Base-by-base conservation (phyloP, 2,888 invertebrate genomes). In the Hypomecis atomaria region DNA sequence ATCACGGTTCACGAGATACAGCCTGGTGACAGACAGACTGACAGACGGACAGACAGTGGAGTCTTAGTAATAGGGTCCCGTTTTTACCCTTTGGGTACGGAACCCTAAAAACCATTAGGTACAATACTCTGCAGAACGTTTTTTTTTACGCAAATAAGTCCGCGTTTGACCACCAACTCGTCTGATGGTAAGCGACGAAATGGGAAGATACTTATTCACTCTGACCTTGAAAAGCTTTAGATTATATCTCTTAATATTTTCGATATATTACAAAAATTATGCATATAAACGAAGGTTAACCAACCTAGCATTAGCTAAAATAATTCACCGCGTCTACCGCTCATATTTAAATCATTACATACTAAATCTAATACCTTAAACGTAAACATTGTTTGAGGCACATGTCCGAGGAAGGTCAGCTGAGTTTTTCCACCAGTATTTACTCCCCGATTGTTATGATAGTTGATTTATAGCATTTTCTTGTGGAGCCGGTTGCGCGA, bases 391-490 rank as follows among this genome's bases (percentile, higher is more conserved):
- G 48, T 53, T 56, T 71, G 42, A 56, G 71, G 74, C 76, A 71
- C 71, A 74, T 75, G 78, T 70, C 71, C 53, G 44, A 38, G 13
- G 77, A 83, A 83, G 83, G 83, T 76, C 79, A 71, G 65, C 65
- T 66, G 66, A 72, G 69, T 67, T 81, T 85, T 83, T 82, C 76
- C 71, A 68, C 63, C 76, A 77, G 78, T 67, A 81, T 84, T 84
- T 82, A 84, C 79, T 79, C 75, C 71, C 66, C 74, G 71, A 86
- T 84, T 88, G 86, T 87, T 87, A 86, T 83, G 82, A 83, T 85
- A 81, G 74, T 79, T 88, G 88, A 88, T 88, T 89, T 89, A 89
- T 87, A 83, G 82, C 79, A 81, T 85, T 71, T 81, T 83, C 82
- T 80, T 76, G 77, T 81, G 81, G 78, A 83, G 77, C 78, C 77